Percentiles rank a stretch among this genome's conserved stretches.
These are phyloP conservation scores for Epinotia brunnichana DNA, from an alignment of 2,888 invertebrate genomes.

Conservation along the genomic window DNA sequence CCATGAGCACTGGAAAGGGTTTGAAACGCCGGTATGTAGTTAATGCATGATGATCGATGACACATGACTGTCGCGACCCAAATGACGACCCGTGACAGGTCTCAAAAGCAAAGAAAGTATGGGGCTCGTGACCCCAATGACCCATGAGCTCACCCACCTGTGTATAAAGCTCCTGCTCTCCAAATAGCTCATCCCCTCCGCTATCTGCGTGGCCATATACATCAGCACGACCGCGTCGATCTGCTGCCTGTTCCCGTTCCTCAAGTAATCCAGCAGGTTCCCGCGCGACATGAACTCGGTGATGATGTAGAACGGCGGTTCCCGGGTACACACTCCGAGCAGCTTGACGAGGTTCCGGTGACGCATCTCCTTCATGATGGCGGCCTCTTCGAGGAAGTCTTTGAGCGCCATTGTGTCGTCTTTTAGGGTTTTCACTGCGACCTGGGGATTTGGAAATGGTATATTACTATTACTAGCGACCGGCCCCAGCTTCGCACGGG, in stretches of 20 bases:
- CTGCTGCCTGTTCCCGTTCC: conserved; percentile 92
- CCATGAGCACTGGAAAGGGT: too few species aligned
- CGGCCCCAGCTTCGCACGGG: too few species aligned
- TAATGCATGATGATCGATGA: too few species aligned
- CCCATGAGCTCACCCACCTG: conserved; percentile 73
- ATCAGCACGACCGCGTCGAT: conserved; percentile 98
- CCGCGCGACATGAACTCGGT: conserved; percentile 99
- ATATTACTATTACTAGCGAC: too few species aligned
- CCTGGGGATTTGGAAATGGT: conserved; percentile 55
- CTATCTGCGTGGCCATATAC: conserved; percentile 99
- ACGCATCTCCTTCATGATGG: conserved; percentile 99
- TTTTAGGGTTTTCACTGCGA: conserved; percentile 99
- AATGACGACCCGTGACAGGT: too few species aligned
- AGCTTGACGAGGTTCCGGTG: conserved; percentile 99
- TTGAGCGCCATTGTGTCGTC: conserved; percentile 99
- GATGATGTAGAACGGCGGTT: conserved; percentile 99
- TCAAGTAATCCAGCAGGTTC: conserved; percentile 97
- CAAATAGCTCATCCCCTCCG: conserved; percentile 99
- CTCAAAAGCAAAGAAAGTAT: too few species aligned
- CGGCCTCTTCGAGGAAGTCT: conserved; percentile 99
- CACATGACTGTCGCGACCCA: too few species aligned
- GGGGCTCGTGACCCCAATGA: too few species aligned
- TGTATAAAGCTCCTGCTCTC: conserved; percentile 98
- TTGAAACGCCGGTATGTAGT: too few species aligned
- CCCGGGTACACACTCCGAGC: conserved; percentile 98